phyloP scores from a whole-genome alignment of 1,140 invertebrate species.

The Nasonia vitripennis region DNA sequence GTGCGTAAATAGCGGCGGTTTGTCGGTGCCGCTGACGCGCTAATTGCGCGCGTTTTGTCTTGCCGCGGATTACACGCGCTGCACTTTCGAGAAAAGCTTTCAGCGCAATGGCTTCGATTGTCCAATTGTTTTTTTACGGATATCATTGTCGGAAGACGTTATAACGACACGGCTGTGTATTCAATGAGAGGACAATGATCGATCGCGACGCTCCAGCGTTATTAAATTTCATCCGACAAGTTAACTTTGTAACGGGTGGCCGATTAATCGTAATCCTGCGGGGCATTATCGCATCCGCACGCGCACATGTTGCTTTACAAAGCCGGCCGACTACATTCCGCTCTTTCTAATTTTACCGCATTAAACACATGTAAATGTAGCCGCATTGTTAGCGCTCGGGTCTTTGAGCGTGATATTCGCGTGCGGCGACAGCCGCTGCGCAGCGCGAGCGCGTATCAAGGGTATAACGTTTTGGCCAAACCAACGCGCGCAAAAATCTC shows the following conservation, averaged over 20 bases:
- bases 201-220: not conserved
- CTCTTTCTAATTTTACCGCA: slow-evolving; percentile 1
- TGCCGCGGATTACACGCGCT: not conserved
- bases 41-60: not conserved
- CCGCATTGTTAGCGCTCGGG: not conserved
- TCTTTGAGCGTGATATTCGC: too few relatives aligned
- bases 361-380: slow-evolving; percentile 17
- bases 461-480: not conserved
- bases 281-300: not conserved
- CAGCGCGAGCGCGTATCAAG: not conserved
- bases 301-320: not conserved
- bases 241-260: not conserved
- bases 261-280: not conserved
- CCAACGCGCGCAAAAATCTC: not conserved
- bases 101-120: not conserved
- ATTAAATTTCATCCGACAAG: not conserved
- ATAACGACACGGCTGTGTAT: too few relatives aligned
- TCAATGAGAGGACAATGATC: too few relatives aligned
- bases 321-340: not conserved
- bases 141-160: too few relatives aligned
- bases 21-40: not conserved
- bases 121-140: too few relatives aligned
- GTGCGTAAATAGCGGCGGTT: not conserved
- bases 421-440: not conserved
- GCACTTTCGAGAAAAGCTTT: too few relatives aligned